These are phyloP conservation scores for Leptestheria dahalacensis DNA, from an alignment of 1,140 invertebrate genomes.

Conservation along the genomic window DNA sequence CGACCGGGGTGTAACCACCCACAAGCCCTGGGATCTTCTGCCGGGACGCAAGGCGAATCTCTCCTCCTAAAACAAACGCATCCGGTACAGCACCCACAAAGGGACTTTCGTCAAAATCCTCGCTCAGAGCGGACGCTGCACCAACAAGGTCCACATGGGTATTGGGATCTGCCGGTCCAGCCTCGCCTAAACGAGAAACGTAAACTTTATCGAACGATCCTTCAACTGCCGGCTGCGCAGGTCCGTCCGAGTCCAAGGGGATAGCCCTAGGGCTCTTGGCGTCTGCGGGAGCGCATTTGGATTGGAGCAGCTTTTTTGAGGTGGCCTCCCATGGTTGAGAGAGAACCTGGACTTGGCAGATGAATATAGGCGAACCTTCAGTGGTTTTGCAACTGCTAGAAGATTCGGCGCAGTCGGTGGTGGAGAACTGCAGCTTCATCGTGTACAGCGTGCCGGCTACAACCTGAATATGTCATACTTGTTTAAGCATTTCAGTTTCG, in stretches of 20 bases:
- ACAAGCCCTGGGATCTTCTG: too few relatives aligned
- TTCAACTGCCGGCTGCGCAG: too few relatives aligned
- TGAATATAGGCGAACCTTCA: neutral
- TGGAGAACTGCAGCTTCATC: conserved; percentile 32
- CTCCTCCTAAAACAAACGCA: neutral
- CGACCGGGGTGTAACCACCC: conserved; percentile 3
- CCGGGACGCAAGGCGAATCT: too few relatives aligned
- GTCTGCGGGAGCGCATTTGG: conserved; percentile 23
- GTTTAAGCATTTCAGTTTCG: too few relatives aligned
- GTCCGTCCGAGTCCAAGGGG: too few relatives aligned
- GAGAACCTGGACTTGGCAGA: neutral
- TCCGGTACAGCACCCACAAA: neutral
- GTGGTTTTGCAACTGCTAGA: neutral
- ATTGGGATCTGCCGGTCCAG: too few relatives aligned
- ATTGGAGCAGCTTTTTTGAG: neutral
- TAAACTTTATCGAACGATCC: too few relatives aligned
- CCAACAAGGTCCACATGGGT: too few relatives aligned
- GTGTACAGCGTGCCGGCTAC: conserved; percentile 32
- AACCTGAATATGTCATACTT: too few relatives aligned
- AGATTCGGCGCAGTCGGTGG: conserved; percentile 29
- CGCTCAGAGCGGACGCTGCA: neutral
- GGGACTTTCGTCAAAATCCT: conserved; percentile 6
- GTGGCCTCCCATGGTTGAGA: neutral
- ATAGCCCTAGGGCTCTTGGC: too few relatives aligned
- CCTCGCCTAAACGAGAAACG: too few relatives aligned